Percentiles rank a stretch among this genome's conserved stretches.
These are phyloP conservation scores for Petrocephalus sullivani DNA, from an alignment of 2,797 vertebrate genomes.

Conservation along the genomic window DNA sequence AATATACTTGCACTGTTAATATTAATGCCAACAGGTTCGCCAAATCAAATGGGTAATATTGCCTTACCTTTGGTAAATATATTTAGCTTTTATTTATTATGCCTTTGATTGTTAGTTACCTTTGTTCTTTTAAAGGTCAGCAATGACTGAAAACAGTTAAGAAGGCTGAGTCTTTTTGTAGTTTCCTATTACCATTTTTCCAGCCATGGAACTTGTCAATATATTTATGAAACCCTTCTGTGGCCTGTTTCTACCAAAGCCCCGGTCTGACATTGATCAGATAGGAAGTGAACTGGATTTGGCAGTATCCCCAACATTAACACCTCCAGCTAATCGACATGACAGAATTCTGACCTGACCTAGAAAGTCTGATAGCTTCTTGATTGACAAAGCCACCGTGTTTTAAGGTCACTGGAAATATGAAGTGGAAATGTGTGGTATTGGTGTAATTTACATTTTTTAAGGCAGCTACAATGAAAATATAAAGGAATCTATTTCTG, in stretches of 20 bases:
- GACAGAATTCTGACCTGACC: constrained; percentile 67
- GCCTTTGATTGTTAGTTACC: constrained; percentile 10
- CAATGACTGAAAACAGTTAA: constrained; percentile 27
- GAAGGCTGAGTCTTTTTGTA: constrained; percentile 20
- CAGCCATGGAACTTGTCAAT: constrained; percentile 29
- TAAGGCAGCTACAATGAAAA: neutral
- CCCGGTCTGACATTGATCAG: constrained; percentile 63
- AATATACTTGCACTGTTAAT: neutral
- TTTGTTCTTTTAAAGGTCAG: constrained; percentile 25
- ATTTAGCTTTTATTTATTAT: constrained; percentile 23
- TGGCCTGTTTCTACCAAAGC: constrained; percentile 26
- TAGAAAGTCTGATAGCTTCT: constrained; percentile 49
- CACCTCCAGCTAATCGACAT: constrained; percentile 70
- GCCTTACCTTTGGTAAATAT: constrained; percentile 20
- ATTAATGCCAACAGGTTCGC: neutral
- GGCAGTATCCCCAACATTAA: constrained; percentile 63
- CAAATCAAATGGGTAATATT: constrained; percentile 12
- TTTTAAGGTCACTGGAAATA: constrained; percentile 31
- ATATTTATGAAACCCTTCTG: constrained; percentile 30
- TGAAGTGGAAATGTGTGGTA: constrained; percentile 15
- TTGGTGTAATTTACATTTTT: constrained; percentile 10
- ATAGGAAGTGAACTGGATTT: constrained; percentile 57
- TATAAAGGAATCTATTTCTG: neutral
- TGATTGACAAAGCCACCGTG: constrained; percentile 41
- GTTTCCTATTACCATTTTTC: constrained; percentile 20